phyloP scores from a whole-genome alignment of 2,888 invertebrate genomes.

The Plusia festucae region DNA sequence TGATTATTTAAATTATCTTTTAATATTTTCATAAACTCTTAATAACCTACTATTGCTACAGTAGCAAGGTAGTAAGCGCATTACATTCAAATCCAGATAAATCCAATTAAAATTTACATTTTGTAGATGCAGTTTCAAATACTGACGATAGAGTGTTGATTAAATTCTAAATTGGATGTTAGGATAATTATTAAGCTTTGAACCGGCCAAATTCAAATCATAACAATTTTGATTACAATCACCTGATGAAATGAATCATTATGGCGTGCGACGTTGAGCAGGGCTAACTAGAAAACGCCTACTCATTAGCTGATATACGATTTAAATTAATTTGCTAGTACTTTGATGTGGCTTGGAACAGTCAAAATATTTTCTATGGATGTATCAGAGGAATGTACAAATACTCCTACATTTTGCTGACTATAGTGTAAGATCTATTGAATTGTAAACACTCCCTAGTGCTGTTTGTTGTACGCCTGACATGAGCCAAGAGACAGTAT shows the following conservation, averaged over 20 bases:
- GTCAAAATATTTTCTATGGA: too few species aligned
- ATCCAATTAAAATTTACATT: not conserved
- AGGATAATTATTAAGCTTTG: constrained; percentile 10
- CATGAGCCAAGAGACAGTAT: too few species aligned
- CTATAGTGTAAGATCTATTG: too few species aligned
- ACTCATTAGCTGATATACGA: constrained; percentile 3
- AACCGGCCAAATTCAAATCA: constrained; percentile 13
- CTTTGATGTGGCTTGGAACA: not conserved
- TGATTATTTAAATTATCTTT: too few species aligned
- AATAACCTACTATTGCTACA: too few species aligned
- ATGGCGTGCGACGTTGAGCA: constrained; percentile 20
- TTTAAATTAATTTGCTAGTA: not conserved
- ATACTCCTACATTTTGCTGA: too few species aligned
- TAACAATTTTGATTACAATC: constrained; percentile 25
- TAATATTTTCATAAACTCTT: too few species aligned
- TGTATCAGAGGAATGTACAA: too few species aligned
- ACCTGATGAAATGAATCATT: constrained; percentile 18
- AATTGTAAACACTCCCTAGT: too few species aligned
- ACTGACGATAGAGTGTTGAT: constrained; percentile 7
- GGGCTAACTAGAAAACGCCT: constrained; percentile 9
- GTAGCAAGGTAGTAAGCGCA: not conserved
- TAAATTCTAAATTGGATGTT: constrained; percentile 53
- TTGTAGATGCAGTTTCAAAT: constrained; percentile 16
- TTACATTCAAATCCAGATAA: not conserved
- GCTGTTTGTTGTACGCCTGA: too few species aligned